Evolutionary conservation across 1,140 invertebrate species (phyloP).

Genomic region (Odontomachus brunneus): DNA sequence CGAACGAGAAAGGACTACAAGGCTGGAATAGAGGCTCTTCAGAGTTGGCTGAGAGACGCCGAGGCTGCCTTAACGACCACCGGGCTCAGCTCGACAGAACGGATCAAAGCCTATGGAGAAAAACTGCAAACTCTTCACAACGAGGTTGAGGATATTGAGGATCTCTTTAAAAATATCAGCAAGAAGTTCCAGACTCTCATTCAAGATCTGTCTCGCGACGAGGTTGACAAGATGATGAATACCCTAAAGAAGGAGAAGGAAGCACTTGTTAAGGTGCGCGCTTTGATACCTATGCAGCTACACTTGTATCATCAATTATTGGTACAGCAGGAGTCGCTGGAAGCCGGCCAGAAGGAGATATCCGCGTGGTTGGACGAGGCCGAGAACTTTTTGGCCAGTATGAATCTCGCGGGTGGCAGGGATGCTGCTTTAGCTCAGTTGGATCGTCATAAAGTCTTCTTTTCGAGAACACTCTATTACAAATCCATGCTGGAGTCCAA

Average conservation of each 20-base stretch:
- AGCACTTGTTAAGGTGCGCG: conserved; percentile 92
- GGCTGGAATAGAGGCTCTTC: conserved; percentile 90
- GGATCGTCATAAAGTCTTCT: conserved; percentile 94
- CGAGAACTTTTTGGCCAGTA: conserved; percentile 89
- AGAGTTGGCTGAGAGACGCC: conserved; percentile 92
- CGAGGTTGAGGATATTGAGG: conserved; percentile 95
- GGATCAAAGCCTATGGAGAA: conserved; percentile 92
- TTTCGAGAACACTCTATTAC: conserved; percentile 95
- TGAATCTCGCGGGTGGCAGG: conserved; percentile 89
- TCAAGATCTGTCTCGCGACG: conserved; percentile 94
- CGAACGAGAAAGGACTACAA: conserved; percentile 93
- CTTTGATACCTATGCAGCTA: conserved; percentile 91
- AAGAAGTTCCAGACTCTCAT: conserved; percentile 96
- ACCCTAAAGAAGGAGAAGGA: conserved; percentile 96
- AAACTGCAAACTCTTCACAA: conserved; percentile 91
- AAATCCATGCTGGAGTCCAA: conserved; percentile 97
- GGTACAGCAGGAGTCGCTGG: conserved; percentile 95
- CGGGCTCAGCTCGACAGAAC: conserved; percentile 90
- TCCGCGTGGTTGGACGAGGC: conserved; percentile 94
- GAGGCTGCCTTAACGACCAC: conserved; percentile 89
- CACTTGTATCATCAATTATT: conserved; percentile 93
- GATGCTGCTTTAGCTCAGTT: conserved; percentile 91
- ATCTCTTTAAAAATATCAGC: conserved; percentile 94
- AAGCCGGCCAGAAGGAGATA: conserved; percentile 94
- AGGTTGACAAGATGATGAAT: conserved; percentile 95